Percentiles rank a stretch among this genome's conserved stretches.
Conservation (phyloP, 2,888 invertebrate species). For the Erebia palarica region DNA sequence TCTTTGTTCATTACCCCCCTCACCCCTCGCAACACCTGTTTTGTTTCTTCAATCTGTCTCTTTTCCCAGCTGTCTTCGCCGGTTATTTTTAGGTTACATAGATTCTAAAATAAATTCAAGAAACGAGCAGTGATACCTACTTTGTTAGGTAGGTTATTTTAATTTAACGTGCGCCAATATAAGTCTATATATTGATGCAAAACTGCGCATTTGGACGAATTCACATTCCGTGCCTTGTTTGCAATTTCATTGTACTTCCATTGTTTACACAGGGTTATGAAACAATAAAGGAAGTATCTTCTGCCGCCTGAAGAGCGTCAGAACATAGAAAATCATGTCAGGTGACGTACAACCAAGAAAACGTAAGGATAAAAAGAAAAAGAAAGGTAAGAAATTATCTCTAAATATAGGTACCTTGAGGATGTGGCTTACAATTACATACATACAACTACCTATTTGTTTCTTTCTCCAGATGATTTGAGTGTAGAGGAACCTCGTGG, state of each 20-base stretch:
- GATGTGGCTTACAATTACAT: neutral
- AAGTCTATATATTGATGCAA: slow-evolving; percentile 61
- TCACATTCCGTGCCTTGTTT: slow-evolving; percentile 52
- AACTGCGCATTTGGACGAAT: slow-evolving; percentile 73
- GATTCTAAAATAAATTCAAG: slow-evolving; percentile 79
- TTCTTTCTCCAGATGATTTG: slow-evolving; percentile 66
- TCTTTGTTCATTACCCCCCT: neutral
- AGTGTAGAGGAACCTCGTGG: slow-evolving; percentile 73
- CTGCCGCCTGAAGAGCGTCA: slow-evolving; percentile 73
- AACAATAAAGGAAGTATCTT: slow-evolving; percentile 66
- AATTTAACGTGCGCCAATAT: slow-evolving; percentile 69
- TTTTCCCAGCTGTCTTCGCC: slow-evolving; percentile 76
- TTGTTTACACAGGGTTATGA: slow-evolving; percentile 80
- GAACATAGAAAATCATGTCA: slow-evolving; percentile 85
- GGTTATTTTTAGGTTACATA: slow-evolving; percentile 82
- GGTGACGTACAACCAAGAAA: slow-evolving; percentile 93
- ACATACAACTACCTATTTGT: neutral
- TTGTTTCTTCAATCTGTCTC: slow-evolving; percentile 45
- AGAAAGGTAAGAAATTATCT: slow-evolving; percentile 85
- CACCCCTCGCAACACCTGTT: neutral
- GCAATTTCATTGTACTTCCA: slow-evolving; percentile 60
- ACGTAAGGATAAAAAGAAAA: slow-evolving; percentile 91
- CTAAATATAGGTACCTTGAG: neutral
- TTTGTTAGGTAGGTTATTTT: slow-evolving; percentile 77
- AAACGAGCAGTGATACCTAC: slow-evolving; percentile 63